Conservation (phyloP, 2,888 invertebrate species). For the Tachina lurida region DNA sequence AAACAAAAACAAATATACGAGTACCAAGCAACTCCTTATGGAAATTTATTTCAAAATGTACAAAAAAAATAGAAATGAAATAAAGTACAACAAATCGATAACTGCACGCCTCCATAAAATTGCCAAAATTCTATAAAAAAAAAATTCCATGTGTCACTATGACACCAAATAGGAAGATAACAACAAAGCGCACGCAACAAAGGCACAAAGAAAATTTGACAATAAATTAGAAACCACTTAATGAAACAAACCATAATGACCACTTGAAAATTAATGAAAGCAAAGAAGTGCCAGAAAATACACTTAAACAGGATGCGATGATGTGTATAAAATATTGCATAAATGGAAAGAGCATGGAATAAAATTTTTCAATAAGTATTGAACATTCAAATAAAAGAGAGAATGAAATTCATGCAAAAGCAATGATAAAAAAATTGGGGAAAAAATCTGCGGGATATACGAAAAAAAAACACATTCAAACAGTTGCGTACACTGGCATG, state of each 20-base stretch:
- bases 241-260: conserved; percentile 67
- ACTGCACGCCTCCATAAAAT: conserved; percentile 68
- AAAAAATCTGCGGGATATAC: conserved; percentile 49
- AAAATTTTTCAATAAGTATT: conserved; percentile 23
- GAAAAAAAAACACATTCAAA: not conserved
- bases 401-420: conserved; percentile 49
- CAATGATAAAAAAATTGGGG: conserved; percentile 22
- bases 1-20: conserved; percentile 26
- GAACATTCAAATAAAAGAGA: not conserved
- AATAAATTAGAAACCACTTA: conserved; percentile 78
- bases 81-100: conserved; percentile 61
- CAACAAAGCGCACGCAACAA: not conserved
- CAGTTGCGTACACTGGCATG: not conserved
- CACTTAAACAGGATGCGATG: conserved; percentile 35
- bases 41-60: conserved; percentile 19
- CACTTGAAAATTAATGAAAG: conserved; percentile 65
- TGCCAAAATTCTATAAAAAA: conserved; percentile 16
- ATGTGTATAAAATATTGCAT: conserved; percentile 38
- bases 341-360: conserved; percentile 2
- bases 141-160: conserved; percentile 18
- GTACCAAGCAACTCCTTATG: conserved; percentile 11
- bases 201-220: conserved; percentile 44
- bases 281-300: conserved; percentile 1
- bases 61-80: conserved; percentile 2
- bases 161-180: conserved; percentile 1